Percentiles rank a stretch among this genome's conserved stretches.
Evolutionary conservation across 2,113 vertebrate species (phyloP).

Genomic region (Phyllostomus discolor): DNA sequence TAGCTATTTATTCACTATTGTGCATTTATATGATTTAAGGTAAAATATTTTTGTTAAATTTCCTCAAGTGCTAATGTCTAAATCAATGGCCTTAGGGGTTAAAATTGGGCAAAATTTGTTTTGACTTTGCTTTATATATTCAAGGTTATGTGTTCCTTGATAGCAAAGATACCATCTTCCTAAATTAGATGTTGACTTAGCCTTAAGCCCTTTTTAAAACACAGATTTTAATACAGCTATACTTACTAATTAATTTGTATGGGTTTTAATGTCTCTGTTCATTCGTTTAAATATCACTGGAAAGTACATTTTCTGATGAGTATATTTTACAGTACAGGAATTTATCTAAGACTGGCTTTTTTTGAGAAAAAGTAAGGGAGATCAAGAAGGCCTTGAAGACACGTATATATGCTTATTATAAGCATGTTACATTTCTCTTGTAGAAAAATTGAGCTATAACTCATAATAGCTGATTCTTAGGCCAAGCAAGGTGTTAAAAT

Average conservation of each 20-base stretch:
- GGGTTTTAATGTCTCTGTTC: neutral
- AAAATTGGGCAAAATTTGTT: neutral
- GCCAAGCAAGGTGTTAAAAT: neutral
- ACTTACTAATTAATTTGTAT: neutral
- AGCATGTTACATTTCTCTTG: neutral
- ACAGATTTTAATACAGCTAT: neutral
- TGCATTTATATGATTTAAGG: neutral
- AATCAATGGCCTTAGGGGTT: conserved; percentile 2
- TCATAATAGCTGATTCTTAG: neutral
- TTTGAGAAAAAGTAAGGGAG: neutral
- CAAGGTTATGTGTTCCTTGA: neutral
- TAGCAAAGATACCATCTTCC: conserved; percentile 1
- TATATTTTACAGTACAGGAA: neutral
- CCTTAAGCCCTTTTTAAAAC: neutral
- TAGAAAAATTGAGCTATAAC: neutral
- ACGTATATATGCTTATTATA: neutral
- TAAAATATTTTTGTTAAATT: neutral
- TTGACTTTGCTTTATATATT: neutral
- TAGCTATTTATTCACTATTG: neutral
- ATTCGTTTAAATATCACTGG: neutral
- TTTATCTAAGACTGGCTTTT: neutral
- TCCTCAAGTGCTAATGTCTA: neutral
- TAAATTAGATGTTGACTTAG: neutral
- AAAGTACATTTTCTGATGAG: neutral
- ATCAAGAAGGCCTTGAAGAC: neutral